phyloP scores from a whole-genome alignment of 2,797 vertebrate species.

The Falco concolor region DNA sequence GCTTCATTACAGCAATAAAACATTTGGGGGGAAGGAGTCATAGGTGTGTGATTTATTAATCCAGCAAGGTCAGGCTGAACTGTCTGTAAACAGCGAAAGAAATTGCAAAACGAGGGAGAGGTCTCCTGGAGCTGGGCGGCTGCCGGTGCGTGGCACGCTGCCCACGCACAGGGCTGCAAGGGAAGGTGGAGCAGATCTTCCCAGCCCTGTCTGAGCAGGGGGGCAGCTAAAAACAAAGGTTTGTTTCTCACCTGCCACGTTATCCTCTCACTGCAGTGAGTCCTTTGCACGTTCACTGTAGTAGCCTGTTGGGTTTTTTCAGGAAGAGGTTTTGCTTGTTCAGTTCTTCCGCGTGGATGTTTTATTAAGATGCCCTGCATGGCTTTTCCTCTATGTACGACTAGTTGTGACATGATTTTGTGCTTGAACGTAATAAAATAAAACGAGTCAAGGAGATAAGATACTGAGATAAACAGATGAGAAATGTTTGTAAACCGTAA shows the following conservation, averaged over 20 bases:
- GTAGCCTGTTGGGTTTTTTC: background rate
- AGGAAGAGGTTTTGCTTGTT: background rate
- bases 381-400: background rate
- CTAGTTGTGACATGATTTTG: background rate
- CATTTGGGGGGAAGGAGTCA: background rate
- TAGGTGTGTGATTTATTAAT: background rate
- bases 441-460: background rate
- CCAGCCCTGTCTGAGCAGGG: background rate
- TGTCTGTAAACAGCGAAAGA: background rate
- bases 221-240: background rate
- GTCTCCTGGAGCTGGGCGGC: background rate
- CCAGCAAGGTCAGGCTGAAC: background rate
- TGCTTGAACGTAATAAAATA: background rate
- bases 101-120: background rate
- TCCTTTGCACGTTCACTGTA: background rate
- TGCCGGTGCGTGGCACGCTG: rapidly evolving
- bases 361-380: background rate
- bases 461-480: slow-evolving; percentile 35
- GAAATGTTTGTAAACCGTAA: background rate
- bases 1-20: slow-evolving; percentile 19
- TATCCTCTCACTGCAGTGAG: background rate
- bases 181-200: background rate
- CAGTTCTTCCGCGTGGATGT: background rate
- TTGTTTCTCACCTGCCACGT: background rate
- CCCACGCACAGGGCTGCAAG: rapidly evolving